These are phyloP conservation scores for Falco concolor DNA, from an alignment of 2,797 vertebrate species.

Conservation along the genomic window DNA sequence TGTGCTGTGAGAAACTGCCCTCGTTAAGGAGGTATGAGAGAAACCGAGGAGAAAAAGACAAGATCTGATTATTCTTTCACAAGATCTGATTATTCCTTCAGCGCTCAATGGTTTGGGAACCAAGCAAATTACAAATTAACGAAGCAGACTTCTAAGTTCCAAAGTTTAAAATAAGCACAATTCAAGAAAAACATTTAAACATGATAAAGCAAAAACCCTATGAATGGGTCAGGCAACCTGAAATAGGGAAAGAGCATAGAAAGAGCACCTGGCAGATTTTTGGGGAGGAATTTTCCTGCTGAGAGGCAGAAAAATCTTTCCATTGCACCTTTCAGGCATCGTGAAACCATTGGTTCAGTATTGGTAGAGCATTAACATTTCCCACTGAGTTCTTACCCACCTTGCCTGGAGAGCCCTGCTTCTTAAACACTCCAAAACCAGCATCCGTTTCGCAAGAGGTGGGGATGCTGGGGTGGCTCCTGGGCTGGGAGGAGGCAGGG, in stretches of 20 bases:
- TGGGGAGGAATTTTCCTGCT: background rate
- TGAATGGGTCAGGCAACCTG: background rate
- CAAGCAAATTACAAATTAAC: background rate
- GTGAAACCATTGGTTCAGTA: background rate
- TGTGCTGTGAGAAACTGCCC: background rate
- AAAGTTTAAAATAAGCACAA: background rate
- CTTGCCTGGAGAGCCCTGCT: background rate
- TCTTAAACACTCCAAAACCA: background rate
- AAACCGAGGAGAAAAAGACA: background rate
- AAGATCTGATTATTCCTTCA: background rate
- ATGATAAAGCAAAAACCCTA: background rate
- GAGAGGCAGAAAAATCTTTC: background rate
- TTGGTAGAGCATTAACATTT: fast-evolving
- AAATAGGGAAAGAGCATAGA: background rate
- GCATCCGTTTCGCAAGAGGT: fast-evolving
- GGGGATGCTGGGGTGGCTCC: fast-evolving
- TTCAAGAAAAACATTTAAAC: background rate
- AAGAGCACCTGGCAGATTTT: background rate
- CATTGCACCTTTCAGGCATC: background rate
- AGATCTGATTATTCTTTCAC: too few relatives aligned
- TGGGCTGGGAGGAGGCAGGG: background rate
- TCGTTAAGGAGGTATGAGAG: background rate
- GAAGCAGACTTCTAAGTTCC: background rate
- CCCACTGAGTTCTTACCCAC: background rate
- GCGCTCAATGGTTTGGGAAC: background rate